Percentiles rank a stretch among this genome's conserved stretches.
Conservation (phyloP, 2,797 vertebrate species). For the Spinus olivaceus region DNA sequence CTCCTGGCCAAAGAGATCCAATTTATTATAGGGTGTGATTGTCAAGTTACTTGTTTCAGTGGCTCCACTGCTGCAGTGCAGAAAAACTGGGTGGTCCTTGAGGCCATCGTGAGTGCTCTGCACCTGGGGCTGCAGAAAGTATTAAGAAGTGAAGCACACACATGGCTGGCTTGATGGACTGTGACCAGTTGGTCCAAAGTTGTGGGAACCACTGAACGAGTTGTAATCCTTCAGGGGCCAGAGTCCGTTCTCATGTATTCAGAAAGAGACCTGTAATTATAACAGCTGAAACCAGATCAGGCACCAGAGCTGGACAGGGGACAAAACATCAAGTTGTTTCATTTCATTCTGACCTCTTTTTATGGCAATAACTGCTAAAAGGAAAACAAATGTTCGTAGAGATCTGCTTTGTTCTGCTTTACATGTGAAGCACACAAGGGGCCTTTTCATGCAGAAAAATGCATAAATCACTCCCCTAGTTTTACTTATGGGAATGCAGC, state of each 20-base stretch:
- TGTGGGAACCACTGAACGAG: constrained; percentile 2
- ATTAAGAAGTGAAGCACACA: background rate
- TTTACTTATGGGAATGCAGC: constrained; percentile 42
- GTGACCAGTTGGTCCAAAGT: constrained; percentile 29
- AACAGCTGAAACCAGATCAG: constrained; percentile 62
- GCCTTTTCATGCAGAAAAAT: constrained; percentile 51
- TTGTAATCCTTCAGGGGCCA: constrained; percentile 27
- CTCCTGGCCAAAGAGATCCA: background rate
- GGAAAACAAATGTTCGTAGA: constrained; percentile 63
- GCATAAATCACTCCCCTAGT: constrained; percentile 41
- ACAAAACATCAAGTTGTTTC: constrained; percentile 62
- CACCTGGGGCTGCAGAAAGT: constrained; percentile 28
- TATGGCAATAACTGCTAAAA: constrained; percentile 67
- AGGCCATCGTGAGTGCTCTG: background rate
- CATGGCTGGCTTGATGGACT: constrained; percentile 10
- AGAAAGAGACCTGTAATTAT: constrained; percentile 17
- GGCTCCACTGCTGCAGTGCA: background rate
- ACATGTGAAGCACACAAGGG: constrained; percentile 51
- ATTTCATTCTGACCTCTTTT: constrained; percentile 64
- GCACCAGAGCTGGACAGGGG: constrained; percentile 57
- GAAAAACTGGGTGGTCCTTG: constrained; percentile 32
- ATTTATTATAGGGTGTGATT: constrained; percentile 30
- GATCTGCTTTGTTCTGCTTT: constrained; percentile 58
- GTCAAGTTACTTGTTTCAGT: constrained; percentile 28
- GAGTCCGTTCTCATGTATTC: constrained; percentile 13